phyloP scores from a whole-genome alignment of 2,888 invertebrate genomes.

The Bursaphelenchus okinawaensis region DNA sequence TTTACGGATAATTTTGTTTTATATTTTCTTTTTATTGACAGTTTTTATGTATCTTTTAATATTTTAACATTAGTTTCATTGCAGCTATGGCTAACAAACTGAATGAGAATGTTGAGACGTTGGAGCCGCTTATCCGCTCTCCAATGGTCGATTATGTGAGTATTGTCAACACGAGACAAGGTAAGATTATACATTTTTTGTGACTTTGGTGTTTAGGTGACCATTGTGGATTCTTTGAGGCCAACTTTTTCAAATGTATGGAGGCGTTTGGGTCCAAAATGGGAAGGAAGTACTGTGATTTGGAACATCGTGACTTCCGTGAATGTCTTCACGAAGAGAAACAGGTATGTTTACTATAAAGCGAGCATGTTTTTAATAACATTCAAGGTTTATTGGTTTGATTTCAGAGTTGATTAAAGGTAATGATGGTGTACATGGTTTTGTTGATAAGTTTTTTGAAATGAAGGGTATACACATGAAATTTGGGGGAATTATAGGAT shows the following conservation, averaged over 20 bases:
- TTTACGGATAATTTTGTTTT: not conserved
- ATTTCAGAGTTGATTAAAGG: too few species aligned
- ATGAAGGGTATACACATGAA: too few species aligned
- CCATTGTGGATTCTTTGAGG: constrained; percentile 53
- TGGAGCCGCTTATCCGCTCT: not conserved
- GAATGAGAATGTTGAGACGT: not conserved
- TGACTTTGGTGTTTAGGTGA: not conserved
- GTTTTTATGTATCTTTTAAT: not conserved
- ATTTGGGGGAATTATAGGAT: too few species aligned
- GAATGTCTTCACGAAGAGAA: constrained; percentile 52
- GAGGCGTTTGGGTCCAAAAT: constrained; percentile 55
- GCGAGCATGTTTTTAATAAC: too few species aligned
- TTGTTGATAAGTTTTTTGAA: too few species aligned
- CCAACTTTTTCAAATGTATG: constrained; percentile 53
- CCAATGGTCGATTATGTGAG: not conserved
- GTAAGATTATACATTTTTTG: constrained; percentile 1
- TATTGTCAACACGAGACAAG: constrained; percentile 9
- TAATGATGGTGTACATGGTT: too few species aligned
- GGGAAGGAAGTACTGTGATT: constrained; percentile 54
- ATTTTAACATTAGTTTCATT: not conserved
- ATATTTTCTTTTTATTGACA: not conserved
- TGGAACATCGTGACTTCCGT: constrained; percentile 52
- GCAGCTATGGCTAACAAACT: not conserved
- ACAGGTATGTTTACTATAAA: too few species aligned
- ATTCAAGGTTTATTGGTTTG: too few species aligned